These are phyloP conservation scores for Hemicentrotus pulcherrimus DNA, from an alignment of 35 echinoderm and acorn worm species.

Conservation along the genomic window DNA sequence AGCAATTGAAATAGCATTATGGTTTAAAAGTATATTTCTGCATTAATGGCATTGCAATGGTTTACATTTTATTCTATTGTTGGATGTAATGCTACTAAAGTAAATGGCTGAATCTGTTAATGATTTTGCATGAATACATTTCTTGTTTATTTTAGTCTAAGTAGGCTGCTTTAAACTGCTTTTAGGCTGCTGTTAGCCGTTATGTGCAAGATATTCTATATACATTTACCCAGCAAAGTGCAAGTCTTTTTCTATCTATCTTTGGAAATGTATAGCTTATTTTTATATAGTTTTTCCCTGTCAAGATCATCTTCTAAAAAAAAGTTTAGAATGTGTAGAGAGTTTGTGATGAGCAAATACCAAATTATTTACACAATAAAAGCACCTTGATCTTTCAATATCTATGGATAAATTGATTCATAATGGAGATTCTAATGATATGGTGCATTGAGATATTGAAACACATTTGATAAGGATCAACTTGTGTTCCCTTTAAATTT, in stretches of 20 bases:
- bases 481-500: too few relatives aligned
- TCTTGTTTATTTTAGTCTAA: background rate
- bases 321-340: background rate
- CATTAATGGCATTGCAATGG: too few relatives aligned
- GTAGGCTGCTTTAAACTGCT: background rate
- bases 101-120: background rate
- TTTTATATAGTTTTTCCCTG: background rate
- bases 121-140: background rate
- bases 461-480: too few relatives aligned
- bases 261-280: background rate
- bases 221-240: background rate
- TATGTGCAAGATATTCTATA: background rate
- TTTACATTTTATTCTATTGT: too few relatives aligned
- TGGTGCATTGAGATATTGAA: too few relatives aligned
- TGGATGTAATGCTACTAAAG: background rate
- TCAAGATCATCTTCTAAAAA: background rate
- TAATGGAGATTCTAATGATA: too few relatives aligned
- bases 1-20: too few relatives aligned
- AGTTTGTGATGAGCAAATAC: background rate
- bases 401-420: too few relatives aligned
- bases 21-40: too few relatives aligned
- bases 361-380: background rate
- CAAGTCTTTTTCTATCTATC: slow-evolving; percentile 4
- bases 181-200: background rate
- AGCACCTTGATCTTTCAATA: background rate